phyloP scores from a whole-genome alignment of 2,888 invertebrate genomes.

The Cryptops parisi region DNA sequence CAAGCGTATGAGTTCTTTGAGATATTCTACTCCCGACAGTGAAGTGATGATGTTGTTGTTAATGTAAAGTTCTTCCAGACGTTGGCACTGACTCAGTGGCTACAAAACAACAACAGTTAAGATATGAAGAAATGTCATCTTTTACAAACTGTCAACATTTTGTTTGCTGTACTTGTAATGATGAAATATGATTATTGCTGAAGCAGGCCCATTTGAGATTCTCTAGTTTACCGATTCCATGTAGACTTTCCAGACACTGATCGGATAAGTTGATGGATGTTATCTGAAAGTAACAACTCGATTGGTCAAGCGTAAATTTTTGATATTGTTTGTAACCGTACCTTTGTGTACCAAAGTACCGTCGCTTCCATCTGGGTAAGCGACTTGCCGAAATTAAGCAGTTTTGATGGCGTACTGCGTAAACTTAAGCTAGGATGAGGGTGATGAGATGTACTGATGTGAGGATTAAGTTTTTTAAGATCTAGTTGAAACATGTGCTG shows the following conservation, averaged over 20 bases:
- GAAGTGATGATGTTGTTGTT: neutral
- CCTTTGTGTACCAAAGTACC: too few species aligned
- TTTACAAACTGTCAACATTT: too few species aligned
- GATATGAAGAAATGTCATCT: neutral
- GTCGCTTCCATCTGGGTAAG: too few species aligned
- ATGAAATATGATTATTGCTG: neutral
- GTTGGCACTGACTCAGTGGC: neutral
- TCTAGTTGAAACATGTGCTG: too few species aligned
- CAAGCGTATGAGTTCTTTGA: neutral
- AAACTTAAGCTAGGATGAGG: too few species aligned
- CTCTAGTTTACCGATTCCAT: slow-evolving; percentile 1
- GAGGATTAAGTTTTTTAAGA: too few species aligned
- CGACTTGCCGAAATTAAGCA: too few species aligned
- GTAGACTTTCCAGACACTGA: neutral
- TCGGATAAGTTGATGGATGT: neutral
- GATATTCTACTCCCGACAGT: neutral
- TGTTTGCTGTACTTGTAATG: too few species aligned
- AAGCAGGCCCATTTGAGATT: slow-evolving; percentile 10
- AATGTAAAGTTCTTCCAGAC: neutral
- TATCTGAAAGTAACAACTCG: slow-evolving; percentile 5
- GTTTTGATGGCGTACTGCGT: too few species aligned
- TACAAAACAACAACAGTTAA: neutral
- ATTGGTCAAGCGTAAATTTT: too few species aligned
- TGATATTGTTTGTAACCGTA: too few species aligned
- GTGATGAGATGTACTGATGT: too few species aligned